Conservation (phyloP, 1,140 invertebrate species). For the Monomorium pharaonis region DNA sequence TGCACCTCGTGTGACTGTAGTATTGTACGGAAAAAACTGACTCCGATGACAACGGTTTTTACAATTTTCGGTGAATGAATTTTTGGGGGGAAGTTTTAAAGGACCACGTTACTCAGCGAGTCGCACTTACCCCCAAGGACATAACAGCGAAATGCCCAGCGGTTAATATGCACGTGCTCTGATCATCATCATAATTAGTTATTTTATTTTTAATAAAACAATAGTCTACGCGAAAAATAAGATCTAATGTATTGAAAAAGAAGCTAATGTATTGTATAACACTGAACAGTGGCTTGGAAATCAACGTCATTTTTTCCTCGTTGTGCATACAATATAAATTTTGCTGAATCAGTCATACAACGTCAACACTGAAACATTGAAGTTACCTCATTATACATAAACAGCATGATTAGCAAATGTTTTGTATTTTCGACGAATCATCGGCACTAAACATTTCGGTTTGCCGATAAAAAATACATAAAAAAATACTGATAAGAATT, state of each 20-base stretch:
- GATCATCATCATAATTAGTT: slow-evolving; percentile 37
- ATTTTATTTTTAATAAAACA: neutral
- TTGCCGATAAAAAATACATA: neutral
- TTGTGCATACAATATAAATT: neutral
- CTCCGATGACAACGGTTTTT: neutral
- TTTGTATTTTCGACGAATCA: neutral
- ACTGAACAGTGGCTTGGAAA: neutral
- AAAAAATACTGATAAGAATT: neutral
- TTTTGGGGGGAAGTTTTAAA: neutral
- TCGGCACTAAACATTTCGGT: slow-evolving; percentile 4
- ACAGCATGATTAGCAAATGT: slow-evolving; percentile 3
- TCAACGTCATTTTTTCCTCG: neutral
- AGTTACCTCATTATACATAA: neutral
- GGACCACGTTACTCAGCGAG: neutral
- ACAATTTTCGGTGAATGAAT: neutral
- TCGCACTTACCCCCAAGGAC: slow-evolving; percentile 57
- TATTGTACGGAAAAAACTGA: neutral
- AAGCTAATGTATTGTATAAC: neutral
- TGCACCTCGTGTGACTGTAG: neutral
- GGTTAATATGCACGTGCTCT: slow-evolving; percentile 62
- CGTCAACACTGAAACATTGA: neutral
- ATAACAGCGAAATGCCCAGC: slow-evolving; percentile 63
- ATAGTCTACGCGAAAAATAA: neutral
- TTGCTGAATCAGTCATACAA: neutral
- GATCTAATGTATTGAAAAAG: neutral